phyloP scores from a whole-genome alignment of 2,888 invertebrate genomes.

The Parnassius smintheus region DNA sequence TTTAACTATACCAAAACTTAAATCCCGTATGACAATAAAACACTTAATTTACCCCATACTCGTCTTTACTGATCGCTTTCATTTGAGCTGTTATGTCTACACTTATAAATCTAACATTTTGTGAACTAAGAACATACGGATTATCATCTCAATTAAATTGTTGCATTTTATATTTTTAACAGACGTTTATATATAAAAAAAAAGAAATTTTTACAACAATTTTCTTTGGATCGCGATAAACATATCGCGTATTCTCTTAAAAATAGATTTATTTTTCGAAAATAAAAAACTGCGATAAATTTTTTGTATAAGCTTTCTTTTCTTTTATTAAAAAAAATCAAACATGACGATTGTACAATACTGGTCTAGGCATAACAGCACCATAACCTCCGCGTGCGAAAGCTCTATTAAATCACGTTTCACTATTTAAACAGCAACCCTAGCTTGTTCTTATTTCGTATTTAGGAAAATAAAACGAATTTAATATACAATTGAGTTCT shows the following conservation, averaged over 20 bases:
- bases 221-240: no score
- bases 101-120: neutral
- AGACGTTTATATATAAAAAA: no score
- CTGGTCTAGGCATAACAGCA: conserved; percentile 14
- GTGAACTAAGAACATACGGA: no score
- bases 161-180: no score
- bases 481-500: conserved; percentile 43
- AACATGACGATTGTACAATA: neutral
- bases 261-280: no score
- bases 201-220: no score
- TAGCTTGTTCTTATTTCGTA: conserved; percentile 38
- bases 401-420: conserved; percentile 47
- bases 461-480: conserved; percentile 44
- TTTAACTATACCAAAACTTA: conserved; percentile 59
- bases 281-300: no score
- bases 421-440: conserved; percentile 52
- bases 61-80: conserved; percentile 35
- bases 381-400: conserved; percentile 32
- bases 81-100: conserved; percentile 12
- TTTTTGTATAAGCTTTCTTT: no score
- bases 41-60: conserved; percentile 34
- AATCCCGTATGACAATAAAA: conserved; percentile 64
- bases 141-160: no score
- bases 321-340: no score
- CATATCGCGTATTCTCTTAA: no score